A percentile compares a stretch with the other conserved stretches of the same genome.
These are phyloP conservation scores for Gortyna flavago DNA, from an alignment of 2,888 invertebrate genomes.

Conservation along the genomic window DNA sequence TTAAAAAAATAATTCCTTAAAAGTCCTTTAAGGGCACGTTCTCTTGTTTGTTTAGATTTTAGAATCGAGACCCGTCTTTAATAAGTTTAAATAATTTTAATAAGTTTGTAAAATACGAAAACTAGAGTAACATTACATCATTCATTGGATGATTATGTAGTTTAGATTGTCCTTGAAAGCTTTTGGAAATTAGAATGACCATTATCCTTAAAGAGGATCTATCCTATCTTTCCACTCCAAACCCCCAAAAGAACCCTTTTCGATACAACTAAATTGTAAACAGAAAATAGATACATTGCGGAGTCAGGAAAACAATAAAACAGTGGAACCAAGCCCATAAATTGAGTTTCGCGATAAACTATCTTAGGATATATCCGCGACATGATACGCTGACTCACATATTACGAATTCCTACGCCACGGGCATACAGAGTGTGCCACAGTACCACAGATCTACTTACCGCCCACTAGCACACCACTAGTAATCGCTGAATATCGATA, in stretches of 20 bases:
- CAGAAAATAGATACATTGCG: constrained; percentile 15
- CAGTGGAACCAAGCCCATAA: constrained; percentile 45
- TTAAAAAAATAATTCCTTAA: too few relatives aligned
- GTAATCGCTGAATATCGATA: constrained; percentile 64
- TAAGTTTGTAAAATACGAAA: not conserved
- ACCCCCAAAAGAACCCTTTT: constrained; percentile 3
- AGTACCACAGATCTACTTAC: constrained; percentile 48
- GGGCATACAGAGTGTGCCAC: constrained; percentile 50
- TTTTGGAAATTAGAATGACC: not conserved
- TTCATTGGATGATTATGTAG: not conserved
- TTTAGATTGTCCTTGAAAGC: not conserved
- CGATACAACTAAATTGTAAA: constrained; percentile 25
- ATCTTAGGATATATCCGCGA: constrained; percentile 53
- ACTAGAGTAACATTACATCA: not conserved
- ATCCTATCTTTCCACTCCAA: constrained; percentile 16
- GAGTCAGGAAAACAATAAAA: constrained; percentile 60
- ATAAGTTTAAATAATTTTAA: not conserved
- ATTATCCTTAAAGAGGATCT: not conserved
- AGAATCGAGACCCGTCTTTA: not conserved
- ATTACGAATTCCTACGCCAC: constrained; percentile 57
- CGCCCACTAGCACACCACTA: constrained; percentile 41
- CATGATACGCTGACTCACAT: constrained; percentile 66
- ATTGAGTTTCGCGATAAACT: constrained; percentile 62
- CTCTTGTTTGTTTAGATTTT: constrained; percentile 5
- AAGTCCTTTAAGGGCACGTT: not conserved